Evolutionary conservation across 2,113 vertebrate genomes (phyloP), one percentile per base, ranked within the genome.

Genomic region (Solea solea): DNA sequence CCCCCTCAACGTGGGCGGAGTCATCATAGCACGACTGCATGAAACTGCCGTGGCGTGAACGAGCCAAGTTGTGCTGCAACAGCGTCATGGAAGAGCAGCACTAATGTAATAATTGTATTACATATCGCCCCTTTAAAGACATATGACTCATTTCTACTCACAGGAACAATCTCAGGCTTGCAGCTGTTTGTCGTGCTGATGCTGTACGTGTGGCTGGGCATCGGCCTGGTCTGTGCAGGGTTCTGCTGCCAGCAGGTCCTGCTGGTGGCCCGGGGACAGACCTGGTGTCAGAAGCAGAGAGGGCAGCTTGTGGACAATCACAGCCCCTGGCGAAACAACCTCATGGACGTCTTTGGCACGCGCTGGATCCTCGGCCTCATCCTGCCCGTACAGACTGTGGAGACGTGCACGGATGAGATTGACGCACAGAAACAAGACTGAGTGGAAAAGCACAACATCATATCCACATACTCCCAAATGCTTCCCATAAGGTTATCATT

Each of bases 241-340:
- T 99, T 99, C 94, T 99, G 97, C 82, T 98, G 95, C 88, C 98
- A 98, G 83, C 97, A 99, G 93, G 91, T 99, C 82, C 93, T 98
- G 86, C 80, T 98, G 93, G 95, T 99, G 72, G 93, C 96, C 63
- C 94, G 95, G 0, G 97, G 97, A 9, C 96, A 97, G 89, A 97
- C 96, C 0, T 95, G 96, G 88, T 96, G 96, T 89, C 96, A 98
- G 92, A 79, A 94, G 92, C 94, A 95, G 78, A 94, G 95, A 55
- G 95, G 96, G 44, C 78, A 92, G 52, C 76, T 95, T 27, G 85
- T 90, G 49, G 93, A 94, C 57, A 93, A 87, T 81, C 83, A 86
- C 51, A 93, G 91, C 72, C 93, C 95, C 40, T 98, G 98, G 97
- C 94, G 82, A 68, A 90, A 90, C 88, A 99, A 99, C 84, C 92